Conservation (phyloP, 2,113 vertebrate genomes). For the Dryoscopus gambensis region DNA sequence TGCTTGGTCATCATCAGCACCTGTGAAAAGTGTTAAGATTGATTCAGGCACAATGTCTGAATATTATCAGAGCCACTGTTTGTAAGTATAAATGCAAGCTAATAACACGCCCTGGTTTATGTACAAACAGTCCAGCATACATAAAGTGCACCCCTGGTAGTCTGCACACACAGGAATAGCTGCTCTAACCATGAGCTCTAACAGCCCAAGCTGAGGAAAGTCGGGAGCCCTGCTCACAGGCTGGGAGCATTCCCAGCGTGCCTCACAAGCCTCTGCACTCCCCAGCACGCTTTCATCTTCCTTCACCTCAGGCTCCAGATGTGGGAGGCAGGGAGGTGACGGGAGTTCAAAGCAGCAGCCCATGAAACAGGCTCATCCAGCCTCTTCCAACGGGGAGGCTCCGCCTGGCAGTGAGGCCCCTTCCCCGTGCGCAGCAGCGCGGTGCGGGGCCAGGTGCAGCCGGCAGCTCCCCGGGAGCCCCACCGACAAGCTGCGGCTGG, state of each 20-base stretch:
- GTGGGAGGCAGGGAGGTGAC: slow-evolving; percentile 8
- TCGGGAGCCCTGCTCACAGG: background rate
- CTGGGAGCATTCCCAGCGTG: background rate
- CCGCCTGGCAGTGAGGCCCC: background rate
- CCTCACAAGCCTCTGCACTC: slow-evolving; percentile 14
- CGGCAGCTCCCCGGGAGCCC: background rate
- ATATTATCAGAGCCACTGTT: background rate
- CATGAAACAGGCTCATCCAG: background rate
- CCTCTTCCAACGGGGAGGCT: background rate
- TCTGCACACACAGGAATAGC: too few species aligned
- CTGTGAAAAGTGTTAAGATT: background rate
- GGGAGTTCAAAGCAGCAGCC: slow-evolving; percentile 34
- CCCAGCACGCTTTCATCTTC: slow-evolving; percentile 27
- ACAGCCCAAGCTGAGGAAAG: background rate
- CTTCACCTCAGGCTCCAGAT: slow-evolving; percentile 40
- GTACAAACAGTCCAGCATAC: background rate
- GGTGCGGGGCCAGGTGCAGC: slow-evolving; percentile 14
- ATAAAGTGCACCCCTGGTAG: background rate
- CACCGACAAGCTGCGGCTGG: background rate
- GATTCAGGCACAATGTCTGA: background rate
- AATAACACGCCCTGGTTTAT: background rate
- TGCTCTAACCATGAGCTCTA: background rate
- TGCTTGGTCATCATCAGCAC: background rate
- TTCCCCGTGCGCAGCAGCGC: background rate
- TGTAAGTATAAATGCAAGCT: background rate